Evolutionary conservation across 23 tunicate genomes (phyloP).

Genomic region (Phallusia fumigata): DNA sequence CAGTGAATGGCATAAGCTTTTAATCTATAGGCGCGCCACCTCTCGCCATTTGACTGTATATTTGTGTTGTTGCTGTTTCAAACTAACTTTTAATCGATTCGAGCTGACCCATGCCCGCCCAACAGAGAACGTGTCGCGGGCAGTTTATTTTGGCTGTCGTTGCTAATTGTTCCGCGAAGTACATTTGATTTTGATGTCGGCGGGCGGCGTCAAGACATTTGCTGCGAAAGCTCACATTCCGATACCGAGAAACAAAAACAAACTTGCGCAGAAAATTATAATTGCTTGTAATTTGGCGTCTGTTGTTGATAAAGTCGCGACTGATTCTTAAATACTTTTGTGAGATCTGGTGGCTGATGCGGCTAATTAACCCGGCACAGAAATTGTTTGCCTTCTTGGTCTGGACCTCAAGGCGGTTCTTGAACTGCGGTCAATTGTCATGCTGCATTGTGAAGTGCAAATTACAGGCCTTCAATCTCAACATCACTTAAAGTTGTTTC

Average conservation of each 20-base stretch:
- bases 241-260: background rate
- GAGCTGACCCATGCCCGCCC: background rate
- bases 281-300: background rate
- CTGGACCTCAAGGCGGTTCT: background rate
- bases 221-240: background rate
- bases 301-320: background rate
- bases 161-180: too few relatives aligned
- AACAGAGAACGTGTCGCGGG: too few relatives aligned
- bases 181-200: too few relatives aligned
- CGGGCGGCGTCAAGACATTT: background rate
- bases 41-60: background rate
- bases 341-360: background rate
- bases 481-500: too few relatives aligned
- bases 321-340: too few relatives aligned
- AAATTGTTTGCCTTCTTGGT: background rate
- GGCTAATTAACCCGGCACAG: background rate
- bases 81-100: background rate
- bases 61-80: background rate
- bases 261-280: background rate
- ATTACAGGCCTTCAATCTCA: background rate
- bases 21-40: slow-evolving; percentile 1
- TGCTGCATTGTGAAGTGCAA: background rate
- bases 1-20: slow-evolving; percentile 15
- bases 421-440: background rate
- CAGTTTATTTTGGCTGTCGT: too few relatives aligned